A percentile compares a stretch with the other conserved stretches of the same genome.
These are phyloP conservation scores for Sparidentex hasta DNA, from an alignment of 2,797 vertebrate species.

Conservation along the genomic window DNA sequence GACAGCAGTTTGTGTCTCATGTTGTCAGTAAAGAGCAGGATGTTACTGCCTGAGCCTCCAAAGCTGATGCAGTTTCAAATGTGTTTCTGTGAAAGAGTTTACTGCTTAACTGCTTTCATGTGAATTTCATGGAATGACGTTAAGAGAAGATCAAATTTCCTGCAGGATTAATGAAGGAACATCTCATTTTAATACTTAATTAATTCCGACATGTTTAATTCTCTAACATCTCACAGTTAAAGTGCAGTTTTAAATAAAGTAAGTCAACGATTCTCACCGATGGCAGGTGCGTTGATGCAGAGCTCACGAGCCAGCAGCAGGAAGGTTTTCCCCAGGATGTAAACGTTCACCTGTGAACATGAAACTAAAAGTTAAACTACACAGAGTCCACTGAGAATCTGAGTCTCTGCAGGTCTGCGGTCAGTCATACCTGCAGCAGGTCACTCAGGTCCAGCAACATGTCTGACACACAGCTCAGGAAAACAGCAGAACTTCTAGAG, in stretches of 20 bases:
- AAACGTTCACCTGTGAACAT: constrained; percentile 93
- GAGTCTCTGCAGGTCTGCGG: not conserved
- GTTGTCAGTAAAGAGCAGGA: not conserved
- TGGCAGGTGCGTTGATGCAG: constrained; percentile 99
- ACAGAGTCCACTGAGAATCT: not conserved
- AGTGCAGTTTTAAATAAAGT: not conserved
- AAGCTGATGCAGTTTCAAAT: too few species aligned
- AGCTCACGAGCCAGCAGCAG: constrained; percentile 95
- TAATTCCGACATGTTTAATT: not conserved
- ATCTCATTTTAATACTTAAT: not conserved
- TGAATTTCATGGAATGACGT: too few species aligned
- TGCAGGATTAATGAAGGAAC: too few species aligned
- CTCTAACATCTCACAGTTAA: not conserved
- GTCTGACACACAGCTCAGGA: constrained; percentile 85
- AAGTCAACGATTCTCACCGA: constrained; percentile 84
- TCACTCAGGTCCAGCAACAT: constrained; percentile 98
- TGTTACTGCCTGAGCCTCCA: not conserved
- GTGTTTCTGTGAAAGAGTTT: too few species aligned
- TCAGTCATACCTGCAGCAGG: constrained; percentile 92
- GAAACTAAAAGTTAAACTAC: constrained; percentile 2
- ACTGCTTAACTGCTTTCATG: too few species aligned
- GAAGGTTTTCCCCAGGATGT: constrained; percentile 97
- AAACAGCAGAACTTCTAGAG: constrained; percentile 5
- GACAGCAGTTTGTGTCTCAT: not conserved
- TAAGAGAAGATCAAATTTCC: too few species aligned